phyloP scores from a whole-genome alignment of 2,113 vertebrate genomes.

The Brachyhypopomus gauderio region DNA sequence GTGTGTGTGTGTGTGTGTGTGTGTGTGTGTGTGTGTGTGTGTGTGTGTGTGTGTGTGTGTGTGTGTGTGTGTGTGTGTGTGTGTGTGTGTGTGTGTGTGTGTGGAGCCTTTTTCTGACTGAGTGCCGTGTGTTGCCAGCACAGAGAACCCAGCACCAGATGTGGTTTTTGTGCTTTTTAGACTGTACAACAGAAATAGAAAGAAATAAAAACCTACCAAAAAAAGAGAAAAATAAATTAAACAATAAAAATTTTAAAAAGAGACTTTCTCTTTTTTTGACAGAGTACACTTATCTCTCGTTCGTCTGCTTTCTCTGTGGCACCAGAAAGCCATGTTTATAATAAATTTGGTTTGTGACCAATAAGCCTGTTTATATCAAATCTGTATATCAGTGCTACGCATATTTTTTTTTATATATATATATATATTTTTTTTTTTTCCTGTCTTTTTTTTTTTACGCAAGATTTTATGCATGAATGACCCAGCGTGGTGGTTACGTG shows the following conservation, averaged over 20 bases:
- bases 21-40: too few relatives aligned
- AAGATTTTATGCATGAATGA: constrained; percentile 76
- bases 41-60: too few relatives aligned
- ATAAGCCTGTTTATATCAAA: constrained; percentile 82
- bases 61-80: constrained; percentile 58
- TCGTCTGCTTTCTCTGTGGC: constrained; percentile 75
- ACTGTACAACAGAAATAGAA: constrained; percentile 58
- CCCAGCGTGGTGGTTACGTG: constrained; percentile 43
- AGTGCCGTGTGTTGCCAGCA: constrained; percentile 49
- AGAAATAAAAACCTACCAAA: constrained; percentile 67
- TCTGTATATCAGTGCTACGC: constrained; percentile 84
- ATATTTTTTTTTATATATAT: constrained; percentile 81
- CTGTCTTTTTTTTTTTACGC: constrained; percentile 59
- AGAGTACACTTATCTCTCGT: constrained; percentile 66
- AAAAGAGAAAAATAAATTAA: constrained; percentile 17
- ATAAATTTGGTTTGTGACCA: constrained; percentile 83
- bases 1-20: too few relatives aligned
- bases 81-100: constrained; percentile 59
- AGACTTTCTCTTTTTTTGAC: constrained; percentile 55
- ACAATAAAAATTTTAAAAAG: constrained; percentile 65
- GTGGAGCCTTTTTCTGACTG: constrained; percentile 47
- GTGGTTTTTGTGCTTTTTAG: constrained; percentile 67
- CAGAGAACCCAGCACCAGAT: constrained; percentile 62
- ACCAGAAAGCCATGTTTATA: constrained; percentile 83
- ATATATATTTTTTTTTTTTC: constrained; percentile 66